A percentile compares a stretch with the other conserved stretches of the same genome.
Conservation (phyloP, 2,797 vertebrate genomes). For the Gymnothorax javanicus region DNA sequence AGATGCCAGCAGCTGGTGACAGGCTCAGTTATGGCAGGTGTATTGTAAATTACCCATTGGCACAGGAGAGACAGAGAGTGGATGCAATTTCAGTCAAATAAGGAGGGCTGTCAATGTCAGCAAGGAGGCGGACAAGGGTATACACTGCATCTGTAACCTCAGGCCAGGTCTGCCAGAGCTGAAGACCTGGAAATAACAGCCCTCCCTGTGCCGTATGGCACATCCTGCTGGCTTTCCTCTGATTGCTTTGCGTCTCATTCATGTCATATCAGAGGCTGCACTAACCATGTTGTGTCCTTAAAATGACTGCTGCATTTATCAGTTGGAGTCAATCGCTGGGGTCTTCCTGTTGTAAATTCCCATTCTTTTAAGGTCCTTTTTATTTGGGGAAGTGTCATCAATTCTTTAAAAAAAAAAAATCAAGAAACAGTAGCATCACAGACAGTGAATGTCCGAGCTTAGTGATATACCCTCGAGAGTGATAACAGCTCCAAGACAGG, state of each 20-base stretch:
- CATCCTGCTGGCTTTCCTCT: background rate
- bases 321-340: background rate
- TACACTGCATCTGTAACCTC: constrained; percentile 56
- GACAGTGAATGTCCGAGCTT: background rate
- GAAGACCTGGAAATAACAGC: background rate
- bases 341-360: background rate
- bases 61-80: background rate
- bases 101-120: constrained; percentile 51
- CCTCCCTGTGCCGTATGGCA: background rate
- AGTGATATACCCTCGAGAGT: background rate
- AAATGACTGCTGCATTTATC: background rate
- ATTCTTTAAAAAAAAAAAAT: background rate
- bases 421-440: background rate
- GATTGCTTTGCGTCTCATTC: constrained; percentile 23
- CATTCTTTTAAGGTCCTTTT: background rate
- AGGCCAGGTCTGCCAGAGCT: constrained; percentile 41
- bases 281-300: background rate
- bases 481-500: background rate
- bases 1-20: background rate
- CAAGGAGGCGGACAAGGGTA: constrained; percentile 1
- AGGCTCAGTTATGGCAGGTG: constrained; percentile 2
- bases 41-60: background rate
- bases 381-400: background rate
- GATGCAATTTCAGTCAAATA: constrained; percentile 56
- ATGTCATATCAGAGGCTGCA: background rate